Conservation (phyloP, 2,113 vertebrate genomes). For the Mesembrinibis cayennensis region DNA sequence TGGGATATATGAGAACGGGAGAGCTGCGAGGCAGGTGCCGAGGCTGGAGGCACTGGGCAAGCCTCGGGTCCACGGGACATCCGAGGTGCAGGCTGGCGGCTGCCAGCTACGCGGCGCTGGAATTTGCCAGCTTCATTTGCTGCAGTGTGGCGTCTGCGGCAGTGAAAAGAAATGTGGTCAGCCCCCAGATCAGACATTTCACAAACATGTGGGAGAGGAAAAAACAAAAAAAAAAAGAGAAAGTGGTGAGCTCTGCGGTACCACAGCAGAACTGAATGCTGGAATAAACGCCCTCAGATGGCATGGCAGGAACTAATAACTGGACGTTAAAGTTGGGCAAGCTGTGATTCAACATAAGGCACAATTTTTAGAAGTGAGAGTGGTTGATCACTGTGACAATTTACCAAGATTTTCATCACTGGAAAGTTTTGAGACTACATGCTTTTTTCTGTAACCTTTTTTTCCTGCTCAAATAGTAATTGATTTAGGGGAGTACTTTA, state of each 20-base stretch:
- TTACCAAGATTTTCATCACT: not conserved
- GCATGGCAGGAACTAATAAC: not conserved
- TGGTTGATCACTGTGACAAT: not conserved
- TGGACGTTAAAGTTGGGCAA: not conserved
- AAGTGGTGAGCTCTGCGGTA: not conserved
- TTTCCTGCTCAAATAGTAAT: not conserved
- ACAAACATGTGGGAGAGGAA: not conserved
- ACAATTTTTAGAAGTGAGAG: not conserved
- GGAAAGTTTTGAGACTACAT: not conserved
- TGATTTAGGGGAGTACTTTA: not conserved
- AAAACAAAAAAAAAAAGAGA: not conserved
- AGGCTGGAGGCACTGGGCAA: not conserved
- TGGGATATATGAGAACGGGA: not conserved
- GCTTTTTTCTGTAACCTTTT: not conserved
- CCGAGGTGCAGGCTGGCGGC: accelerated
- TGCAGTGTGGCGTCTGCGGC: accelerated
- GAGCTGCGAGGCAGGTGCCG: not conserved
- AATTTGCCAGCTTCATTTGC: not conserved
- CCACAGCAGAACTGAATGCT: not conserved
- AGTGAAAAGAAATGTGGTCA: not conserved
- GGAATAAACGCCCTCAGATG: not conserved
- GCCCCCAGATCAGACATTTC: not conserved
- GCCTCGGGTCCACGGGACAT: accelerated
- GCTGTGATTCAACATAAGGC: not conserved
- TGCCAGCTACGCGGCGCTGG: not conserved